Evolutionary conservation across 2,797 vertebrate genomes (phyloP), one percentile per base, ranked within the genome.

Genomic region (Ambastaia sidthimunki): DNA sequence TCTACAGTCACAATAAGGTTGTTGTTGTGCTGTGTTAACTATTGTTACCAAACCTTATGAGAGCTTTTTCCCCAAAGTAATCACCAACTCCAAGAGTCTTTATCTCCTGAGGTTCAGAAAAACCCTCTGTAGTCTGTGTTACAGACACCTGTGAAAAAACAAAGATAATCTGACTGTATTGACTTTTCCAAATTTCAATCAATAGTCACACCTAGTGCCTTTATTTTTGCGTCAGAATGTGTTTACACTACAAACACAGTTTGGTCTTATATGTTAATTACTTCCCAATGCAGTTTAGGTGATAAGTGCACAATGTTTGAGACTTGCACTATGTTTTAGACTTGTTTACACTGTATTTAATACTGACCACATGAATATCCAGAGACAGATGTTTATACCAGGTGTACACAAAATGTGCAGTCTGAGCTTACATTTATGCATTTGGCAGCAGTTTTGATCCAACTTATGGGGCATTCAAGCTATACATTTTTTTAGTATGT

Each of bases 1-100:
- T 31, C 23, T 41, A 62, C 37, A 28, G 16, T 48, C 21, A 62
- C 23, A 74, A 74, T 25, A 34, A 62, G 62, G 2, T 28, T 11
- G 41, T 65, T 13, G 31, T n/a, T n/a, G n/a, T n/a, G n/a, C n/a
- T n/a, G n/a, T n/a, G n/a, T n/a, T n/a, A n/a, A n/a, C n/a, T n/a
- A n/a, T n/a, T n/a, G n/a, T 21, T 31, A 78, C 68, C 78, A 67
- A 80, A 94, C 94, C 94, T 95, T 88, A 95, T 95, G 23, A 95
- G 91, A 28, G 94, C 94, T 83, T 94, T 95, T 79, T 95, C 94
- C 74, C 94, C 94, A 88, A 95, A 95, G 71, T 94, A 94, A 85
- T 94, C 92, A 16, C 94, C 94, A 7, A 92, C 89, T 62, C 91
- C 90, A 52, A 95, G 72, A 1, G 88, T 93, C 80, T 95, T 95